Percentiles rank a stretch among this genome's conserved stretches.
phyloP scores from a whole-genome alignment of 2,888 invertebrate genomes.

The Lydus trimaculatus region DNA sequence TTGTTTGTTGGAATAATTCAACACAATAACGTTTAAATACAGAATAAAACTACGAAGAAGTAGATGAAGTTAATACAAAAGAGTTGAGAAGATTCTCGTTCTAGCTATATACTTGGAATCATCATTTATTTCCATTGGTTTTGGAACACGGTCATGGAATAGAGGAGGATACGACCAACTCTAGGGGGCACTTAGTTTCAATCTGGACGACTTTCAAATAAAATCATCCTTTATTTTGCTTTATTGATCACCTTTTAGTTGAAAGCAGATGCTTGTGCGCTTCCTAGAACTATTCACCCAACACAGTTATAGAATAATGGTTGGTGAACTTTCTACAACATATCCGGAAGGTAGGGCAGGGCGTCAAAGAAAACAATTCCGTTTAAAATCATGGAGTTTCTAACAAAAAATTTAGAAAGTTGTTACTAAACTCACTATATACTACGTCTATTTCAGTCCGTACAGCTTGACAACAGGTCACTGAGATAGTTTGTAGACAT shows the following conservation, averaged over 20 bases:
- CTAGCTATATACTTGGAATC: conserved; percentile 43
- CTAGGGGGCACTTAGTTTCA: conserved; percentile 54
- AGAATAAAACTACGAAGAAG: background rate
- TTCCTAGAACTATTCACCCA: background rate
- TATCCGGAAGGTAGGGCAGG: too few relatives aligned
- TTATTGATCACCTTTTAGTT: conserved; percentile 46
- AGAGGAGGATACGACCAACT: conserved; percentile 44
- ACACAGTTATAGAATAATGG: background rate
- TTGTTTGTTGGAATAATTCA: background rate
- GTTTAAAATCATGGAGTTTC: too few relatives aligned
- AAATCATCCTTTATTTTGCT: conserved; percentile 39
- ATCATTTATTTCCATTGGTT: conserved; percentile 55
- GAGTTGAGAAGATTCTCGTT: conserved; percentile 35
- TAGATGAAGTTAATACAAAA: conserved; percentile 35
- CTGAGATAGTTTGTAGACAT: too few relatives aligned
- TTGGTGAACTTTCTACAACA: too few relatives aligned
- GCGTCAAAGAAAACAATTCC: too few relatives aligned
- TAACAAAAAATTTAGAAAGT: too few relatives aligned
- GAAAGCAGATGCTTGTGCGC: conserved; percentile 28
- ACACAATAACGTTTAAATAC: conserved; percentile 20
- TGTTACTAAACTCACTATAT: too few relatives aligned
- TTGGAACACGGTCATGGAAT: conserved; percentile 31
- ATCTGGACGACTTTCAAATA: conserved; percentile 51
- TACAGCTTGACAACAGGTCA: too few relatives aligned
- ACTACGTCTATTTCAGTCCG: too few relatives aligned